These are phyloP conservation scores for Rhinopomastus cyanomelas DNA, from an alignment of 2,113 vertebrate genomes.

Conservation along the genomic window DNA sequence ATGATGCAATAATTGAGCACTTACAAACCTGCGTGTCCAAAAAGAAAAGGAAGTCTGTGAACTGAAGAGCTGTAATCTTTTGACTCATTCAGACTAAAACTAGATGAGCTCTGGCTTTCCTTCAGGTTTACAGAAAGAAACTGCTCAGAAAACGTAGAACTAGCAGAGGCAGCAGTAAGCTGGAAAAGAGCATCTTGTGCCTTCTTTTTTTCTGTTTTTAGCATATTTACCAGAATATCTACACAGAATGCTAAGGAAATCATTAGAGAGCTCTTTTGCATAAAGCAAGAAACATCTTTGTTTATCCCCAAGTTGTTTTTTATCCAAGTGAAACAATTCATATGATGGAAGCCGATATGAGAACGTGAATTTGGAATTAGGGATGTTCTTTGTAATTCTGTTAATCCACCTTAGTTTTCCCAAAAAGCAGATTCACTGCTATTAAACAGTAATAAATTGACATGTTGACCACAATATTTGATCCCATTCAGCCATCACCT, in stretches of 20 bases:
- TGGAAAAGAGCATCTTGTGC: slow-evolving; percentile 70
- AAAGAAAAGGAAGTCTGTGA: slow-evolving; percentile 18
- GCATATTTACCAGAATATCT: slow-evolving; percentile 89
- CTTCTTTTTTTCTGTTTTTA: slow-evolving; percentile 90
- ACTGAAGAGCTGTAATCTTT: background rate
- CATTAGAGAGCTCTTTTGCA: background rate
- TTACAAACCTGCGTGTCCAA: slow-evolving; percentile 65
- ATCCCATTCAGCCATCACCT: background rate
- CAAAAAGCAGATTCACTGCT: background rate
- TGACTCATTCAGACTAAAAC: background rate
- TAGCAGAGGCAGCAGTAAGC: slow-evolving; percentile 10
- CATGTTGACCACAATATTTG: background rate
- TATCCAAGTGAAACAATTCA: background rate
- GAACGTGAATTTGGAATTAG: background rate
- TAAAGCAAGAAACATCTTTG: background rate
- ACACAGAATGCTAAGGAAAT: slow-evolving; percentile 68
- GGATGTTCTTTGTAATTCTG: background rate
- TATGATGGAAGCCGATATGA: background rate
- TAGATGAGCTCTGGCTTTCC: background rate
- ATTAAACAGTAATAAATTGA: background rate
- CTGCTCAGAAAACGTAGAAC: background rate
- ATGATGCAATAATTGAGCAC: background rate
- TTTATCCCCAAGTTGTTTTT: background rate
- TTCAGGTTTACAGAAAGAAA: background rate
- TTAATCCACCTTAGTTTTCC: background rate